A percentile compares a stretch with the other conserved stretches of the same genome.
Evolutionary conservation across 1,140 invertebrate genomes (phyloP).

Genomic region (Eueides isabella): DNA sequence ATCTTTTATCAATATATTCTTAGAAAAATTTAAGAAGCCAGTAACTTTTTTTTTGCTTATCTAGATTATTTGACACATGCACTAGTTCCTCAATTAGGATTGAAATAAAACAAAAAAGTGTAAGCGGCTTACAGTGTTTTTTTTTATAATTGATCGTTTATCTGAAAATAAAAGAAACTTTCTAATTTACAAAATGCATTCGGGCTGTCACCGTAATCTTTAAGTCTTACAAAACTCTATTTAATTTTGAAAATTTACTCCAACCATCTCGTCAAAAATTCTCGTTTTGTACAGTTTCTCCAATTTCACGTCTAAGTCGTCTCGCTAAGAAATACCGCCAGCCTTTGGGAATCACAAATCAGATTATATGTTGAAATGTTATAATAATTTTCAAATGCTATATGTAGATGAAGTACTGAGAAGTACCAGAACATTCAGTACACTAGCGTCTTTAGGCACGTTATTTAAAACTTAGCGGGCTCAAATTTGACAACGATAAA

Average conservation of each 20-base stretch:
- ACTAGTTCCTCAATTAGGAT: no score
- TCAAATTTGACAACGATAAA: no score
- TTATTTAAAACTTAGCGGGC: no score
- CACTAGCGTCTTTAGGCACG: no score
- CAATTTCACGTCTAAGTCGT: slow-evolving; percentile 5
- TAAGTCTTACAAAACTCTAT: background rate
- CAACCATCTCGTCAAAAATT: slow-evolving; percentile 2
- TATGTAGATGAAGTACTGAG: background rate
- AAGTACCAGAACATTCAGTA: background rate
- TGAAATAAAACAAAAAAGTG: no score
- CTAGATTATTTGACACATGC: no score
- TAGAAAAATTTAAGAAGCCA: no score
- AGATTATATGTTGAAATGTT: background rate
- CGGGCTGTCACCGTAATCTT: background rate
- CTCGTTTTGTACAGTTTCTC: slow-evolving; percentile 4
- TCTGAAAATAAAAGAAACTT: no score
- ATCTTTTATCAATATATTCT: no score
- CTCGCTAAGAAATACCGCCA: slow-evolving; percentile 1
- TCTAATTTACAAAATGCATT: background rate
- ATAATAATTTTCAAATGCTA: background rate
- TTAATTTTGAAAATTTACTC: background rate
- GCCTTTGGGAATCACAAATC: slow-evolving; percentile 12
- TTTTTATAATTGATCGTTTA: no score
- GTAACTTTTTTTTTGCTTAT: no score
- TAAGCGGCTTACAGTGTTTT: no score